Conservation (phyloP, 2,113 vertebrate genomes). For the Xerus inauris region DNA sequence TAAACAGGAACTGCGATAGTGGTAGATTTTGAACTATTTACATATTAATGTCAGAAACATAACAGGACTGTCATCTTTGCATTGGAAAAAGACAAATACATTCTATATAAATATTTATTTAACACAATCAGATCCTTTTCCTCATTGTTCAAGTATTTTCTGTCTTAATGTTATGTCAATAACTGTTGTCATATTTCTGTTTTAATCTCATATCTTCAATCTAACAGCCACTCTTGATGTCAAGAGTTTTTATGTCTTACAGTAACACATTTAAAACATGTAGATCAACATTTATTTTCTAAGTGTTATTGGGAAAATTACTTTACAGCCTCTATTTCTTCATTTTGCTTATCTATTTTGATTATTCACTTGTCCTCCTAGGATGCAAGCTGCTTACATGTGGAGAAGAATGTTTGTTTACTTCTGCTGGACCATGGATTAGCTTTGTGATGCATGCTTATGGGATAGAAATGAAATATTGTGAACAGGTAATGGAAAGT, state of each 20-base stretch:
- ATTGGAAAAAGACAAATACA: not conserved
- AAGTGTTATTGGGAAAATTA: not conserved
- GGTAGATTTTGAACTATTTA: not conserved
- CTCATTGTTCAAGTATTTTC: not conserved
- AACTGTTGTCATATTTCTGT: not conserved
- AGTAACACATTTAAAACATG: not conserved
- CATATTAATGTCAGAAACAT: not conserved
- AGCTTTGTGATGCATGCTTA: not conserved
- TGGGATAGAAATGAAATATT: not conserved
- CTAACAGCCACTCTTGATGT: not conserved
- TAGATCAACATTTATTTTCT: not conserved
- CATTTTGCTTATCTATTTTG: not conserved
- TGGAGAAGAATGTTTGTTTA: not conserved
- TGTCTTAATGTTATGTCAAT: not conserved
- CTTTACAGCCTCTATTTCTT: not conserved
- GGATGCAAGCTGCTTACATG: not conserved
- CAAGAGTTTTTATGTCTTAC: not conserved
- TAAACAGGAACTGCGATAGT: not conserved
- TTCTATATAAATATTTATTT: not conserved
- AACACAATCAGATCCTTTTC: not conserved
- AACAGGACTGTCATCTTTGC: not conserved
- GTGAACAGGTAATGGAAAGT: not conserved
- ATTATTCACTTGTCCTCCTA: not conserved
- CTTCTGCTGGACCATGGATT: not conserved
- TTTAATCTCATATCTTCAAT: not conserved